Conservation (phyloP, 1,140 invertebrate species). For the Dendrolimus kikuchii region DNA sequence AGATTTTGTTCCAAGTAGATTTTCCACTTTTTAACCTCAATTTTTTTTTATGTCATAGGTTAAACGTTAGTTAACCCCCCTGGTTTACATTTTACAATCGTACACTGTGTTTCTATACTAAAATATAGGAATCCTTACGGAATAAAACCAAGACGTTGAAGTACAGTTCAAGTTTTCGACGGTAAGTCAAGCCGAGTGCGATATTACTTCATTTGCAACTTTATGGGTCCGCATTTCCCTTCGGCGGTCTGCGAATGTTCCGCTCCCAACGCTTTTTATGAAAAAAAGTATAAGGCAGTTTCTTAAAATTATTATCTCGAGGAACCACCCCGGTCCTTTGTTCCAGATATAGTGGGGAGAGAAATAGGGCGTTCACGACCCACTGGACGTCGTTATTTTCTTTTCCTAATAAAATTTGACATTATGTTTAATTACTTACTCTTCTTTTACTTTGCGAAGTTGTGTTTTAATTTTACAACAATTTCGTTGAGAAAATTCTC, state of each 20-base stretch:
- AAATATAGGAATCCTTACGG: no score
- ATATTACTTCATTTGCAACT: conserved; percentile 60
- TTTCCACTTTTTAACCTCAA: no score
- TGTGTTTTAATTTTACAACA: not conserved
- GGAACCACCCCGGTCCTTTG: conserved; percentile 28
- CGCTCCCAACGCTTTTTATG: conserved; percentile 31
- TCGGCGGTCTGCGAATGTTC: conserved; percentile 23
- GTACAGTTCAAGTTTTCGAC: conserved; percentile 22
- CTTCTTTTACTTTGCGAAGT: conserved; percentile 5
- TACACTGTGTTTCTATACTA: no score
- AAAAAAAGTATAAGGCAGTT: conserved; percentile 36
- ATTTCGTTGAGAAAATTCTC: no score
- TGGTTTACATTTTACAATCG: no score
- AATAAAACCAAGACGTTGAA: conserved; percentile 1
- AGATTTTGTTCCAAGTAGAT: no score
- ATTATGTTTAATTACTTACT: conserved; percentile 29
- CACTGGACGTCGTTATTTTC: conserved; percentile 27
- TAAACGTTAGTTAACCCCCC: no score
- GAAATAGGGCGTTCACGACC: conserved; percentile 22
- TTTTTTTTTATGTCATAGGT: no score
- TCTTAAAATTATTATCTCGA: conserved; percentile 43
- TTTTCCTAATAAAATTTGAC: conserved; percentile 22
- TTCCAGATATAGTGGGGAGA: conserved; percentile 24
- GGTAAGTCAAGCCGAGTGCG: conserved; percentile 24
- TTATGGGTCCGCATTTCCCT: conserved; percentile 41